phyloP scores from a whole-genome alignment of 1,140 invertebrate genomes.

The Procambarus virginalis region DNA sequence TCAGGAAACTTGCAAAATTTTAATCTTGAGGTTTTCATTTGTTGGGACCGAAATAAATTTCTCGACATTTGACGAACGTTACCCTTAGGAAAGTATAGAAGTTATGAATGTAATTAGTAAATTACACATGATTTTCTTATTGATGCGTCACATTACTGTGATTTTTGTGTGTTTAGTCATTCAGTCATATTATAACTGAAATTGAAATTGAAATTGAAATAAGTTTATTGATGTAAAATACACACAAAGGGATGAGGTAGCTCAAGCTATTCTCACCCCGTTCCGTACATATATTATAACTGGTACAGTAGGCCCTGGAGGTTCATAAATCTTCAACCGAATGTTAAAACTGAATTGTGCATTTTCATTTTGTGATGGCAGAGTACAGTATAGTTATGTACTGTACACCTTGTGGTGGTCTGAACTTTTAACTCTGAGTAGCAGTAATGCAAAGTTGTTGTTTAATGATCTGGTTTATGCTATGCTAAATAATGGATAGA shows the following conservation, averaged over 20 bases:
- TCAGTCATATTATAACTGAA: background rate
- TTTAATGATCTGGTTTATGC: too few relatives aligned
- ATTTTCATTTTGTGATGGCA: background rate
- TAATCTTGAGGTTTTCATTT: background rate
- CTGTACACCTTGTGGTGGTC: too few relatives aligned
- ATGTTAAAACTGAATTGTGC: background rate
- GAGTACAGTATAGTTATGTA: background rate
- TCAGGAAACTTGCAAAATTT: background rate
- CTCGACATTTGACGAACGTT: background rate
- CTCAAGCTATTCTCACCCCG: too few relatives aligned
- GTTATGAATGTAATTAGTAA: too few relatives aligned
- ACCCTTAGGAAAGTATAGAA: background rate
- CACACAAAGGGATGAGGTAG: too few relatives aligned
- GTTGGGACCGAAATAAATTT: background rate
- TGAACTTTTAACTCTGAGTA: too few relatives aligned
- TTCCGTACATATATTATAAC: background rate
- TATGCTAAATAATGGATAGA: background rate
- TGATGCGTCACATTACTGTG: too few relatives aligned
- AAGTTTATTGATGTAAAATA: too few relatives aligned
- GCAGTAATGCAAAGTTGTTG: too few relatives aligned
- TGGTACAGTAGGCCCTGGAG: background rate
- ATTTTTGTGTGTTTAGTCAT: background rate
- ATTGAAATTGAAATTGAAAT: too few relatives aligned
- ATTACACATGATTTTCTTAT: too few relatives aligned
- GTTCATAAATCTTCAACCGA: background rate